Percentiles rank a stretch among this genome's conserved stretches.
Conservation (phyloP, 2,113 vertebrate genomes). For the Dromaius novaehollandiae region DNA sequence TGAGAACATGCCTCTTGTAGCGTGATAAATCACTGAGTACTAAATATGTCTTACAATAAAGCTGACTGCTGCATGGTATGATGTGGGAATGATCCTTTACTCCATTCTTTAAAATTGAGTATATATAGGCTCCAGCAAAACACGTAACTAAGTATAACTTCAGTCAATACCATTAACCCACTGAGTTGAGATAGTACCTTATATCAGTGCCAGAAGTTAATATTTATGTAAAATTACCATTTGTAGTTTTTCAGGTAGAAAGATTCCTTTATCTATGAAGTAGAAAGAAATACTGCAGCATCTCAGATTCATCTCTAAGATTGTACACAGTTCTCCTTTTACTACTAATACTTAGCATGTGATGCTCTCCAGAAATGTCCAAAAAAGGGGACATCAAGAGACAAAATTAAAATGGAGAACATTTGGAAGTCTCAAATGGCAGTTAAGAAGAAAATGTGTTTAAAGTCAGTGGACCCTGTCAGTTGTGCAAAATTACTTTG, state of each 20-base stretch:
- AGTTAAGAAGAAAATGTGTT: neutral
- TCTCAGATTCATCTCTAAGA: fast-evolving
- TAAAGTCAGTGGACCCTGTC: neutral
- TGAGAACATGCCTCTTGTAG: neutral
- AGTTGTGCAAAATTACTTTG: neutral
- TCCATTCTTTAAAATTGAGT: neutral
- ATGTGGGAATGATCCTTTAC: neutral
- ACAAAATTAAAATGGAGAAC: neutral
- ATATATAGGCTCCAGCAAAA: neutral
- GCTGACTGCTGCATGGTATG: neutral
- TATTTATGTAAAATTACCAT: neutral
- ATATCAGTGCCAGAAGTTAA: neutral
- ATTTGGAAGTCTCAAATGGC: neutral
- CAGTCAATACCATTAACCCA: neutral
- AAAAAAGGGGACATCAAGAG: neutral
- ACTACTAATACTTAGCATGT: neutral
- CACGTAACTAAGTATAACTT: neutral
- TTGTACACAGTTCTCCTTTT: neutral
- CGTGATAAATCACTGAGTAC: neutral
- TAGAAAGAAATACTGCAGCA: neutral
- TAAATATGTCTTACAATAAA: neutral
- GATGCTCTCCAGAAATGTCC: neutral
- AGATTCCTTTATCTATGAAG: neutral
- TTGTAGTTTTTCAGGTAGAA: neutral
- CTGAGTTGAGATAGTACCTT: neutral